Evolutionary conservation across 1,140 invertebrate species (phyloP).

Genomic region (Procambarus clarkii): DNA sequence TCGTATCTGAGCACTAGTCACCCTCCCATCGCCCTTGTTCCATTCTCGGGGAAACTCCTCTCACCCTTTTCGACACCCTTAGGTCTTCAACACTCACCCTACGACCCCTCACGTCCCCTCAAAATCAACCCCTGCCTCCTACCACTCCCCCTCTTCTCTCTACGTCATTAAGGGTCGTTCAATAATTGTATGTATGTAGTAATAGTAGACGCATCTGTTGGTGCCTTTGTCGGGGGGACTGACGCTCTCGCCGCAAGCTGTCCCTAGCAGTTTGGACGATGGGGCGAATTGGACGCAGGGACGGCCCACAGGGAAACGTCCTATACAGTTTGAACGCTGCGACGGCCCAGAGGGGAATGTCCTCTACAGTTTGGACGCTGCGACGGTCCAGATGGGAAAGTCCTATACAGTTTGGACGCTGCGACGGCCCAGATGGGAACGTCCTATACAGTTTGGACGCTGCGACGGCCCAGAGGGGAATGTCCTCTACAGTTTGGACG

Average conservation of each 20-base stretch:
- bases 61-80: conserved; percentile 12
- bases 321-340: no score
- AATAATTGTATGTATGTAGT: conserved; percentile 55
- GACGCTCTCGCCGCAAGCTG: neutral
- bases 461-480: no score
- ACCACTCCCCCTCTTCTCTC: neutral
- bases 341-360: no score
- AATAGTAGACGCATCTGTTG: conserved; percentile 45
- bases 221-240: neutral
- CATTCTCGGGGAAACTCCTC: neutral
- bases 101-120: neutral
- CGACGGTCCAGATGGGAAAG: no score
- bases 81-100: neutral
- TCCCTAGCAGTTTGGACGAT: conserved; percentile 14
- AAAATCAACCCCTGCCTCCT: neutral
- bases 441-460: no score
- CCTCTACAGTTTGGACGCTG: no score
- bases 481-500: no score
- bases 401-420: no score
- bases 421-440: no score
- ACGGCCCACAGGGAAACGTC: no score
- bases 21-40: neutral
- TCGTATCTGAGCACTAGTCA: neutral
- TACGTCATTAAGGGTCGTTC: conserved; percentile 36
- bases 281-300: neutral